Base-by-base conservation (phyloP, 2,797 vertebrate genomes). In the Muscicapa striata region DNA sequence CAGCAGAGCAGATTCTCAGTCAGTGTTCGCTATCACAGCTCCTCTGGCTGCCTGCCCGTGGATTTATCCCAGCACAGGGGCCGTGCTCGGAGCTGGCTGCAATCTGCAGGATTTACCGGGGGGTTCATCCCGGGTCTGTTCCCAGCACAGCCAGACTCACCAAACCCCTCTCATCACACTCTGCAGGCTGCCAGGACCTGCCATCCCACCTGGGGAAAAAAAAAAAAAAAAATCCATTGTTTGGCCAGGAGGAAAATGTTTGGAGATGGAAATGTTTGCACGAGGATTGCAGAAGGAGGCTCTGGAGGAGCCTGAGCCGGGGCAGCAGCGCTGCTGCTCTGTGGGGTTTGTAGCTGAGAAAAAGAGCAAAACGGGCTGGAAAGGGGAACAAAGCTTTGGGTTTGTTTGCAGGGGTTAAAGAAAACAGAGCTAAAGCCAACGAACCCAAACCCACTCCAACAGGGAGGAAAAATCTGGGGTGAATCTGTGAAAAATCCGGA, bases 1-100 rank as follows among this genome's bases (percentile, higher is more conserved):
- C 89, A 96, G 87, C 89, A 51, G 92, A 91, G 16, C 93, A 81
- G 96, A 85, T 66, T 87, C 81, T 32, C 75, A 87, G 90, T 30
- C 90, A 27, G 89, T 77, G 80, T 82, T 46, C 18, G 26, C 92
- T 87, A 19, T 89, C 84, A 7, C 89, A 84, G 94, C 96, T 95
- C 94, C 22, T 0, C 87, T 94, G 94, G 94, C 92, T 29, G 15
- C 89, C 30, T 49, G 82, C 95, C 92, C 32, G 1, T 0, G 18
- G 92, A 78, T 92, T 88, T 76, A 81, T 89, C 87, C 92, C 20
- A 3, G 84, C 90, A 23, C 36, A 73, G 84, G 67, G 80, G 89
- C 87, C 78, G 32, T 11, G 72, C 52, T 48, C 18, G 36, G 13
- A n/a, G 45, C 74, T 80, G 72, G 40, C 38, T 84, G 89, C 30